Conservation (phyloP, 2,113 vertebrate genomes). For the Rhombomys opimus region DNA sequence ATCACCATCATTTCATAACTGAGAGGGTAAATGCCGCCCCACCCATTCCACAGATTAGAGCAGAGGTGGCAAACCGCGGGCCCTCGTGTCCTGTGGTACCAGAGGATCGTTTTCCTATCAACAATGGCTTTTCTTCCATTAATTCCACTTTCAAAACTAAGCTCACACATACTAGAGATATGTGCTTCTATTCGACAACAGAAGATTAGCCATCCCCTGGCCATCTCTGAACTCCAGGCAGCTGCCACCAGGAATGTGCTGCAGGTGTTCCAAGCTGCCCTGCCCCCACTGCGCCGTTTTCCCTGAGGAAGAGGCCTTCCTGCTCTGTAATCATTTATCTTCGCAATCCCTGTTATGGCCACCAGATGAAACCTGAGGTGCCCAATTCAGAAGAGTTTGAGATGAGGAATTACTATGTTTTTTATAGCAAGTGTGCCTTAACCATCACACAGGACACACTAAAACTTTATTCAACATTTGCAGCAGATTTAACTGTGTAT, state of each 20-base stretch:
- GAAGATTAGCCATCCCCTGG: background rate
- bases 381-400: background rate
- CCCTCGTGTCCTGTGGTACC: background rate
- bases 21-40: background rate
- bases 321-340: background rate
- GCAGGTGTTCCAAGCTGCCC: no score
- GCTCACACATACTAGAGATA: background rate
- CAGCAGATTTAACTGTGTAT: background rate
- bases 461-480: background rate
- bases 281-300: fast-evolving
- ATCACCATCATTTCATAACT: background rate
- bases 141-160: background rate
- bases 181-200: background rate
- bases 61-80: background rate
- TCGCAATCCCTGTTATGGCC: background rate
- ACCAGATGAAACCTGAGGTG: background rate
- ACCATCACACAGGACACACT: background rate
- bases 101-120: background rate
- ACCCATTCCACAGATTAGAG: background rate
- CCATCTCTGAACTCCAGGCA: background rate
- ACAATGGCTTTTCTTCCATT: background rate
- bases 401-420: background rate
- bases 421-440: background rate
- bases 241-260: no score
- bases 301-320: background rate